These are phyloP conservation scores for Psammodynastes pulverulentus DNA, from an alignment of 2,113 vertebrate genomes.

Conservation along the genomic window DNA sequence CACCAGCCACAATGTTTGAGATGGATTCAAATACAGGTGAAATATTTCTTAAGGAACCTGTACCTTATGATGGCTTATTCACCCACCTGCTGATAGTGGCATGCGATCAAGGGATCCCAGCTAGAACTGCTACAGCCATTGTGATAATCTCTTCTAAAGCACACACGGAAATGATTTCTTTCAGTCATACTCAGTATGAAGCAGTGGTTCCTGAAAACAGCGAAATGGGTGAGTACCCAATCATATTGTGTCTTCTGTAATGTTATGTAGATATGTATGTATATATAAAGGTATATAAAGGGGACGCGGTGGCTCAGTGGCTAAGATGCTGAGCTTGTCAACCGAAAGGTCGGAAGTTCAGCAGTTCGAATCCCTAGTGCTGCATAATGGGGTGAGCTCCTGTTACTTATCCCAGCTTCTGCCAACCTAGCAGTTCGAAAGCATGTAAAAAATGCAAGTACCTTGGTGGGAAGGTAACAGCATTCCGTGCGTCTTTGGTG, in stretches of 20 bases:
- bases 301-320: too few species aligned
- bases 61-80: conserved; percentile 66
- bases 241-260: not conserved
- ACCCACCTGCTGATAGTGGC: conserved; percentile 73
- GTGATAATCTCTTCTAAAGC: conserved; percentile 77
- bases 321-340: too few species aligned
- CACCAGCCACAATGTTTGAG: conserved; percentile 72
- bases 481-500: too few species aligned
- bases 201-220: conserved; percentile 78
- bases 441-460: too few species aligned
- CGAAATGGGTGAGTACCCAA: conserved; percentile 72
- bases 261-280: too few species aligned
- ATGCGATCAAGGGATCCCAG: conserved; percentile 76
- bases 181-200: conserved; percentile 76
- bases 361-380: too few species aligned
- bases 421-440: too few species aligned
- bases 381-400: too few species aligned
- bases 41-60: conserved; percentile 69
- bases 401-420: too few species aligned
- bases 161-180: conserved; percentile 72
- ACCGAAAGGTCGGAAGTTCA: too few species aligned
- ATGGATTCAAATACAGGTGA: conserved; percentile 75
- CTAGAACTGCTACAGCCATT: conserved; percentile 75
- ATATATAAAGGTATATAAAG: too few species aligned
- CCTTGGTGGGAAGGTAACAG: too few species aligned